Conservation (phyloP, 2,113 vertebrate species). For the Zosterops borbonicus region DNA sequence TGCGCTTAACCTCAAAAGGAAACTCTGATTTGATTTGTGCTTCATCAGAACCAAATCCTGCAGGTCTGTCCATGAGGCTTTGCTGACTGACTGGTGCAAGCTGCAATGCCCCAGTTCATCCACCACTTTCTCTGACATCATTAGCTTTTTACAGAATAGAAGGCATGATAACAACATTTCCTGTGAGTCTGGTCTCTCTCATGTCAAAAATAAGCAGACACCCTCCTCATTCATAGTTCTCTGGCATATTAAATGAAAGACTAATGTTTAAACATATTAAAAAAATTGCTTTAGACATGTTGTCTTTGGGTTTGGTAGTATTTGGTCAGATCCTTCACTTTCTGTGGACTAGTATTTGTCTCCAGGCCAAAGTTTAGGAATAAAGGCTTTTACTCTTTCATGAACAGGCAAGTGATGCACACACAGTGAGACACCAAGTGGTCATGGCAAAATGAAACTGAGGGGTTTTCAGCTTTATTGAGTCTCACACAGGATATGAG, state of each 20-base stretch:
- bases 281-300: background rate
- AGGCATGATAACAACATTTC: background rate
- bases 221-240: background rate
- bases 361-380: background rate
- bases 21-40: background rate
- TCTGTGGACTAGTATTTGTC: background rate
- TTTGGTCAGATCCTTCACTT: background rate
- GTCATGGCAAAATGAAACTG: background rate
- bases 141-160: background rate
- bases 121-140: background rate
- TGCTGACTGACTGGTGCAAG: background rate
- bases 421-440: rapidly evolving
- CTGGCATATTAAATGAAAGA: background rate
- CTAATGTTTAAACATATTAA: background rate
- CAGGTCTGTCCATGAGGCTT: background rate
- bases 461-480: background rate
- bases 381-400: background rate
- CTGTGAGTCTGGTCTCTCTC: background rate
- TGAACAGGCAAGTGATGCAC: background rate
- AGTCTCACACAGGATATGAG: background rate
- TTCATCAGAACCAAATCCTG: background rate
- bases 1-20: background rate
- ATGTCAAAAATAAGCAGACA: background rate
- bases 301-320: rapidly evolving
- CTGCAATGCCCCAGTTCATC: rapidly evolving